Conservation (phyloP, 2,113 vertebrate species). For the Triplophysa siluroides region DNA sequence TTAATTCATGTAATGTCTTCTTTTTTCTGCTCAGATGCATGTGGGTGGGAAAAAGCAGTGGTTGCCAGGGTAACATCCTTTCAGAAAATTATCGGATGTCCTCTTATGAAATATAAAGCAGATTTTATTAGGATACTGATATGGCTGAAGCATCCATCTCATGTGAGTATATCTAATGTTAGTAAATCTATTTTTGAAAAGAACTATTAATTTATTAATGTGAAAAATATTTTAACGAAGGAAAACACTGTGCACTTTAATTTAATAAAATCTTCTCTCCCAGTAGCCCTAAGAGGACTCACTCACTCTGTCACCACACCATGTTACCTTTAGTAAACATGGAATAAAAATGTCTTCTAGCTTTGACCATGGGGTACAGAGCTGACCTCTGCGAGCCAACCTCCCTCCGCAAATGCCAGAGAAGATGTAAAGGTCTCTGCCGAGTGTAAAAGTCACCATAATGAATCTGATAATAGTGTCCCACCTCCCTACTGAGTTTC, state of each 20-base stretch:
- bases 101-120: no score
- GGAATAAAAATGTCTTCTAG: slow-evolving; percentile 3
- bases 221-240: no score
- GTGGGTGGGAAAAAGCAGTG: no score
- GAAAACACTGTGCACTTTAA: no score
- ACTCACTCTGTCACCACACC: neutral
- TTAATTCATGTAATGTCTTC: no score
- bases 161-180: neutral
- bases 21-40: neutral
- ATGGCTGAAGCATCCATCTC: no score
- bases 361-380: slow-evolving; percentile 7
- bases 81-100: no score
- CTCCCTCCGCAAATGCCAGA: slow-evolving; percentile 24
- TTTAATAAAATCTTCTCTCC: no score
- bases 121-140: no score
- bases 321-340: neutral
- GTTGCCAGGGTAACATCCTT: no score
- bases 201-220: no score
- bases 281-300: neutral
- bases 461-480: slow-evolving; percentile 40
- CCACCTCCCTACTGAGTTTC: slow-evolving; percentile 19
- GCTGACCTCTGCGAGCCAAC: slow-evolving; percentile 17
- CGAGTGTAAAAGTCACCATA: slow-evolving; percentile 20
- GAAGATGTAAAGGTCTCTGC: slow-evolving; percentile 22
- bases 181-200: no score